Evolutionary conservation across 2,888 invertebrate genomes (phyloP).

Genomic region (Bombyx huttoni): DNA sequence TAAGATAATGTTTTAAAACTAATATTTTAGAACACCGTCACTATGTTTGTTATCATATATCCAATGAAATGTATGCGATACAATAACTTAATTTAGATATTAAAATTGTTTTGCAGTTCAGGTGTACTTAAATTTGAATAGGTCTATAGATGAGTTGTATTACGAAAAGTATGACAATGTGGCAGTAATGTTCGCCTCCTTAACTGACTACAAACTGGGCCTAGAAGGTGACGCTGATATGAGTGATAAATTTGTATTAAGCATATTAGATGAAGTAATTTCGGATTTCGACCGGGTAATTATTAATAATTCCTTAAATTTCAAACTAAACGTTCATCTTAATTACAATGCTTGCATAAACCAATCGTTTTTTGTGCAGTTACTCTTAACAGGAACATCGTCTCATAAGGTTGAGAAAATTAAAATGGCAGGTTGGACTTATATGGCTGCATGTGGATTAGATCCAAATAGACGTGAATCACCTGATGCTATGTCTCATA

Average conservation of each 20-base stretch:
- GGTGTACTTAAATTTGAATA: conserved; percentile 80
- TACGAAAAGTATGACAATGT: conserved; percentile 91
- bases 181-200: conserved; percentile 96
- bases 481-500: conserved; percentile 40
- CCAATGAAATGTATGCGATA: no score
- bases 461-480: conserved; percentile 80
- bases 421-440: conserved; percentile 96
- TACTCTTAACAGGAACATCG: conserved; percentile 52
- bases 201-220: conserved; percentile 85
- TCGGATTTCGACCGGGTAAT: conserved; percentile 91
- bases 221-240: conserved; percentile 77
- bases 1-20: background rate
- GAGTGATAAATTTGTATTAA: conserved; percentile 75
- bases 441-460: conserved; percentile 97
- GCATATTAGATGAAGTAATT: conserved; percentile 90
- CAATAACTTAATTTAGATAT: background rate
- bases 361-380: background rate
- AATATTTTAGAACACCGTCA: background rate
- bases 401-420: conserved; percentile 92
- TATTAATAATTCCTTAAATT: background rate
- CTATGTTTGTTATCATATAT: no score
- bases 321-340: no score
- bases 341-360: background rate
- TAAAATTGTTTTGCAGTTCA: conserved; percentile 73
- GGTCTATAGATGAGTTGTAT: conserved; percentile 83